These are phyloP conservation scores for Ennomos erosarius DNA, from an alignment of 2,888 invertebrate genomes.

Conservation along the genomic window DNA sequence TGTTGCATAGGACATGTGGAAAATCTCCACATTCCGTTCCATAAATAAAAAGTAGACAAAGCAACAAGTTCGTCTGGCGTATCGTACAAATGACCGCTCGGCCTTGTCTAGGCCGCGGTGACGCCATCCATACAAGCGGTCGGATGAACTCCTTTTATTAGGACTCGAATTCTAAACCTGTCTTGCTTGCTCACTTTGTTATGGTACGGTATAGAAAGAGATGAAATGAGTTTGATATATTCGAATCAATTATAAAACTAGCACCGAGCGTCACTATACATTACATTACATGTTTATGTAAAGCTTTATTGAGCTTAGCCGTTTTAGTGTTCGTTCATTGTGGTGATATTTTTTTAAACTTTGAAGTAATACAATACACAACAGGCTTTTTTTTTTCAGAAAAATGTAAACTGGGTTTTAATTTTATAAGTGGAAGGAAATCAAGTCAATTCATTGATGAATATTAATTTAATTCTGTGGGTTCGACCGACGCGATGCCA, in stretches of 20 bases:
- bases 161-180: conserved; percentile 63
- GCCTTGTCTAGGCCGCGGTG: conserved; percentile 85
- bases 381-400: no score
- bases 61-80: conserved; percentile 68
- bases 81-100: conserved; percentile 80
- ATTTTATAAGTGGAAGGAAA: no score
- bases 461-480: no score
- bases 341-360: no score
- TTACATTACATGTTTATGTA: conserved; percentile 6
- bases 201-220: conserved; percentile 50
- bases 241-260: conserved; percentile 47
- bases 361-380: no score
- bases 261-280: conserved; percentile 40
- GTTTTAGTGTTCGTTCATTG: conserved; percentile 3
- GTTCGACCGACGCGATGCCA: no score
- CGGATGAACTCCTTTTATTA: conserved; percentile 76
- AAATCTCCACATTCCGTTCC: conserved; percentile 54
- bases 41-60: conserved; percentile 67
- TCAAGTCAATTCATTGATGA: no score
- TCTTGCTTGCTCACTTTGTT: conserved; percentile 58
- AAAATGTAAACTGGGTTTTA: no score
- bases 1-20: conserved; percentile 26
- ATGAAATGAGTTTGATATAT: conserved; percentile 46
- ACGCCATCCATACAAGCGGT: conserved; percentile 75
- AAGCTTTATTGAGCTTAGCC: conserved; percentile 22